Conservation (phyloP, 2,888 invertebrate genomes). For the Drosophila hamatofila region DNA sequence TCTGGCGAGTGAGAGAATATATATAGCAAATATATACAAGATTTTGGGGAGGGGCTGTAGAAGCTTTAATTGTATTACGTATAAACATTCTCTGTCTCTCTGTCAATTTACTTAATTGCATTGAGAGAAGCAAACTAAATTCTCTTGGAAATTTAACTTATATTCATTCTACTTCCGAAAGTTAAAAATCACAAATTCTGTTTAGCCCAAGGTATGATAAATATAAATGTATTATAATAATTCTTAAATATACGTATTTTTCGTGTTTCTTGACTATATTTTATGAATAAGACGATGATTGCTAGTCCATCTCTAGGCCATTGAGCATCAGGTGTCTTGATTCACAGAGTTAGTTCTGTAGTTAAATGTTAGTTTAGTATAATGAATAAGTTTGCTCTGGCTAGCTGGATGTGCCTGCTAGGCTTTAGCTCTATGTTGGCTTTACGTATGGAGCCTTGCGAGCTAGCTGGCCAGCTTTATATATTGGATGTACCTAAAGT, state of each 20-base stretch:
- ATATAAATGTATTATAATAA: not conserved
- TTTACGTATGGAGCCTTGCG: constrained; percentile 75
- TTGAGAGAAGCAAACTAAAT: not conserved
- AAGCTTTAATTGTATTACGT: not conserved
- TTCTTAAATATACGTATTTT: not conserved
- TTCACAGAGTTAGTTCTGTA: constrained; percentile 15
- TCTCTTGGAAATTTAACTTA: too few relatives aligned
- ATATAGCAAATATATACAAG: not conserved
- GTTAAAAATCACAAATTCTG: too few relatives aligned
- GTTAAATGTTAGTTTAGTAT: constrained; percentile 27
- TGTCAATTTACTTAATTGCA: not conserved
- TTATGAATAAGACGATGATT: not conserved
- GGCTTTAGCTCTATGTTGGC: constrained; percentile 21
- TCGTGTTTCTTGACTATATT: not conserved
- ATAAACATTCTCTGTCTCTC: too few relatives aligned
- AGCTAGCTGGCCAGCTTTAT: constrained; percentile 78
- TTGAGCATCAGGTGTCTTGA: constrained; percentile 17
- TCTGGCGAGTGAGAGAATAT: not conserved
- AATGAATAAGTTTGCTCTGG: constrained; percentile 32
- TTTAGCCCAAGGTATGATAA: too few relatives aligned
- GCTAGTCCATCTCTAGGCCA: constrained; percentile 45
- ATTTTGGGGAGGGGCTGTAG: not conserved
- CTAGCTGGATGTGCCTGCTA: constrained; percentile 24
- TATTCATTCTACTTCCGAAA: too few relatives aligned
- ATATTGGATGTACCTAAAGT: constrained; percentile 82